These are phyloP conservation scores for Hapalemur alaotrensis DNA, from an alignment of 2,797 vertebrate genomes.

Conservation along the genomic window DNA sequence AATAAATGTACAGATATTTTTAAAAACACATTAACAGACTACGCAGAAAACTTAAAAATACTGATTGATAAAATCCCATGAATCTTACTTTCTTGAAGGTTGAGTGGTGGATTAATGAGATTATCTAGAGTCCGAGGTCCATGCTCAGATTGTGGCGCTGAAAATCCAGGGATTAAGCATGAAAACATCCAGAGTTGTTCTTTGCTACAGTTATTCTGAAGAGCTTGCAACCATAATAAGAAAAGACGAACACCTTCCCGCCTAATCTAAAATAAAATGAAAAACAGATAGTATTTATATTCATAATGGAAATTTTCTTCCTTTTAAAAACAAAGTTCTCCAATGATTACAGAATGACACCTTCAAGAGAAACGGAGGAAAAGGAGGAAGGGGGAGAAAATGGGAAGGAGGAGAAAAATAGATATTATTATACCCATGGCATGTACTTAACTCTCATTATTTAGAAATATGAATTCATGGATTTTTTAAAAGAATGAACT, in stretches of 20 bases:
- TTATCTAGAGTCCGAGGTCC: conserved; percentile 95
- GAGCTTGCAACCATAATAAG: conserved; percentile 97
- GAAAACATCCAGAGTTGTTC: conserved; percentile 99
- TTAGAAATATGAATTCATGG: conserved; percentile 23
- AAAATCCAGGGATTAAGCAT: conserved; percentile 98
- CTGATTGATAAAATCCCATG: background rate
- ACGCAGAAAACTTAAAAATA: background rate
- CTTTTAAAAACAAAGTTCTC: conserved; percentile 28
- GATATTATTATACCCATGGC: background rate
- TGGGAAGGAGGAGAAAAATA: background rate
- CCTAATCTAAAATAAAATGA: conserved; percentile 90
- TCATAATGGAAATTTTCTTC: conserved; percentile 19
- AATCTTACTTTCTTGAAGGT: conserved; percentile 95
- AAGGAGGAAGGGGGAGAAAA: background rate
- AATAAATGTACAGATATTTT: background rate
- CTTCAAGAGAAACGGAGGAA: background rate
- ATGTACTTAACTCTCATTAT: background rate
- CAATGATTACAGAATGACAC: background rate
- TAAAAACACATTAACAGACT: conserved; percentile 29
- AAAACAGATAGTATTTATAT: conserved; percentile 30
- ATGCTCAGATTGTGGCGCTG: conserved; percentile 92
- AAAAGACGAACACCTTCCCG: conserved; percentile 98
- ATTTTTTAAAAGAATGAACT: conserved; percentile 41
- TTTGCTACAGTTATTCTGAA: conserved; percentile 94
- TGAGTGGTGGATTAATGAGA: conserved; percentile 95